Percentiles rank a stretch among this genome's conserved stretches.
Evolutionary conservation across 2,113 vertebrate species (phyloP).

Genomic region (Hucho hucho): DNA sequence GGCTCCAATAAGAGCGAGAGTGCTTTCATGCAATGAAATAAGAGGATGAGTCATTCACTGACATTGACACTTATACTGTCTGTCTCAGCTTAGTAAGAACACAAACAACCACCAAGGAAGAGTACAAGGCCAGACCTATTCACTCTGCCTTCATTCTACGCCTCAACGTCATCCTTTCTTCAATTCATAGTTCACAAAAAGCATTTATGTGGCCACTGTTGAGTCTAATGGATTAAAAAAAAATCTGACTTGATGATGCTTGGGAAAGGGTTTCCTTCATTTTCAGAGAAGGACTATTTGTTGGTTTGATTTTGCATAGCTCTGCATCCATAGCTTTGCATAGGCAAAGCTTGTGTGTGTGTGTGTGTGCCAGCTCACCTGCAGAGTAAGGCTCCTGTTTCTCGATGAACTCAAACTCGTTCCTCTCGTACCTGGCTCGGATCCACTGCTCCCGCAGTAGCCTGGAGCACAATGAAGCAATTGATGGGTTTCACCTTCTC

Average conservation of each 20-base stretch:
- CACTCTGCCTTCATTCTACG: neutral
- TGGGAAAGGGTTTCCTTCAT: neutral
- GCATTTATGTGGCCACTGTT: neutral
- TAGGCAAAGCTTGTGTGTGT: neutral
- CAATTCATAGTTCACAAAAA: neutral
- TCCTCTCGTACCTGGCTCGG: slow-evolving; percentile 91
- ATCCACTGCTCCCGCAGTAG: slow-evolving; percentile 96
- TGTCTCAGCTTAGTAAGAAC: neutral
- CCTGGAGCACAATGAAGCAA: slow-evolving; percentile 63
- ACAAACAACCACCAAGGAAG: neutral
- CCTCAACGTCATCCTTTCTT: neutral
- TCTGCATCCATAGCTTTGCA: neutral
- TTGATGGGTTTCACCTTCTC: slow-evolving; percentile 22
- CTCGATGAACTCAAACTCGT: slow-evolving; percentile 89
- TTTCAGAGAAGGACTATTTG: neutral
- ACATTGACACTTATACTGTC: neutral
- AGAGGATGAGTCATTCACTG: neutral
- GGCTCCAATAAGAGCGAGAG: slow-evolving; percentile 25
- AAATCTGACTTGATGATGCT: neutral
- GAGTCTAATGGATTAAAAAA: neutral
- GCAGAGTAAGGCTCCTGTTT: slow-evolving; percentile 96
- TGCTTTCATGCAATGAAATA: slow-evolving; percentile 43
- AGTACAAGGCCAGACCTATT: neutral
- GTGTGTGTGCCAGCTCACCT: slow-evolving; percentile 70
- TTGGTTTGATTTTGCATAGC: neutral